Evolutionary conservation across 2,888 invertebrate genomes (phyloP).

Genomic region (Caprella mutica): DNA sequence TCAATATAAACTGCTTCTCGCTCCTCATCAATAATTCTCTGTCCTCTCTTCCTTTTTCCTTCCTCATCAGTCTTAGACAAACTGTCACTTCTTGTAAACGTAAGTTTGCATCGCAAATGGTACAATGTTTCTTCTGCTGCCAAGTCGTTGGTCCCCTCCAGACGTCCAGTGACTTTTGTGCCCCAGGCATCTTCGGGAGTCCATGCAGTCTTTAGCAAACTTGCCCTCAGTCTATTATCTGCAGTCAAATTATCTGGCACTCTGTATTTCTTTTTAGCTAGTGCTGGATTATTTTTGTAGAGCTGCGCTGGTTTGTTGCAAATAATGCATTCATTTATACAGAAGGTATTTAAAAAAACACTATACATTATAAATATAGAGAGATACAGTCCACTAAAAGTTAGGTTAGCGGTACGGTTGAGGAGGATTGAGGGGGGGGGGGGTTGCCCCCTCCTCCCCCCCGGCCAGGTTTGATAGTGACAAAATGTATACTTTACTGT

Average conservation of each 20-base stretch:
- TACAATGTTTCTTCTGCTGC: conserved; percentile 12
- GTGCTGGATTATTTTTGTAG: conserved; percentile 6
- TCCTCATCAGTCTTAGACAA: conserved; percentile 7
- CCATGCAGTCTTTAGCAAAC: conserved; percentile 14
- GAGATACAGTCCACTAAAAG: too few relatives aligned
- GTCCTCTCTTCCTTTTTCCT: neutral
- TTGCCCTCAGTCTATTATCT: conserved; percentile 10
- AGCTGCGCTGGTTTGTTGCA: conserved; percentile 11
- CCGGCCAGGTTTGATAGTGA: too few relatives aligned
- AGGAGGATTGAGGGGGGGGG: neutral
- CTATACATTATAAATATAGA: too few relatives aligned
- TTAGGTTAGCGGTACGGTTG: too few relatives aligned
- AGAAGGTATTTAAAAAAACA: too few relatives aligned
- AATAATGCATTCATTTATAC: conserved; percentile 13
- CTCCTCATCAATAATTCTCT: conserved; percentile 8
- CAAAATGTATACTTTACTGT: too few relatives aligned
- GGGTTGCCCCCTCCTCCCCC: too few relatives aligned
- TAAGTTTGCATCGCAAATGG: conserved; percentile 8
- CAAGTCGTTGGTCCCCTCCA: conserved; percentile 11
- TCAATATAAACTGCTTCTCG: conserved; percentile 10
- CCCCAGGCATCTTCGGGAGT: conserved; percentile 5
- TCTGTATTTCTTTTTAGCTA: conserved; percentile 9
- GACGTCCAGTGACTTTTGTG: conserved; percentile 1
- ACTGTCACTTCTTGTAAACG: neutral
- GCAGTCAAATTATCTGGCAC: conserved; percentile 10